Base-by-base conservation (phyloP, 2,888 invertebrate genomes). In the Agrilus cyanescens region DNA sequence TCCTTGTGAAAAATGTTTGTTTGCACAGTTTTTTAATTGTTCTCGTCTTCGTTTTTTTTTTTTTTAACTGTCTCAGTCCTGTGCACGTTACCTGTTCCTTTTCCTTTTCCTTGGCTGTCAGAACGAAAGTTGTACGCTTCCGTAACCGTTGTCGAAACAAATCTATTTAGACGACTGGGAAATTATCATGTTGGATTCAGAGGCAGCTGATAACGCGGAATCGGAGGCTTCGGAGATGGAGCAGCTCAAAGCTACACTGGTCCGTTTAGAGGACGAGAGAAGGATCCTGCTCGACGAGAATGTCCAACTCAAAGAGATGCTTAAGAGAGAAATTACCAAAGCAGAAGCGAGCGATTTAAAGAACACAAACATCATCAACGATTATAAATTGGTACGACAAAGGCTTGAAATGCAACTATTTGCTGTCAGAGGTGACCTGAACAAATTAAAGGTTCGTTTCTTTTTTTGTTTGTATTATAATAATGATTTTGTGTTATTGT, bases 311-410 rank as follows among this genome's bases (percentile, higher is more conserved):
- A 85, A 84, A 51, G 83, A 85, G 42, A 80, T 87, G 68, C 71
- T 89, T 50, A 76, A 84, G 47, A 69, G 81, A 34, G 85, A 88
- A 61, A 75, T 87, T 20, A 76, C 80, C 13, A 78, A 81, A 54
- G 78, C 82, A 2, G 80, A 84, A 52, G 73, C 74, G 15, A 87
- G 85, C 47, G 78, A 80, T 32, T 73, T 76, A 5, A 78, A 85
- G 58, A 86, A 85, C 62, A 73, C 76, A 34, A 80, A 81, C 13
- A 91, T 95, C 34, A 88, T 94, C 51, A 73, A 82, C 38, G 95
- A 96, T 58, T 96, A 95, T 60, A 90, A 95, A 65, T 82, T 88
- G 68, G 82, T 95, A 38, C 88, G 91, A 64, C 86, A 88, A 54
- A 74, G 93, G 2, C 73, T 93, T 41, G 94, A 94, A 65, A 76